Conservation (phyloP, 2,888 invertebrate species). For the Cheilosia soror region DNA sequence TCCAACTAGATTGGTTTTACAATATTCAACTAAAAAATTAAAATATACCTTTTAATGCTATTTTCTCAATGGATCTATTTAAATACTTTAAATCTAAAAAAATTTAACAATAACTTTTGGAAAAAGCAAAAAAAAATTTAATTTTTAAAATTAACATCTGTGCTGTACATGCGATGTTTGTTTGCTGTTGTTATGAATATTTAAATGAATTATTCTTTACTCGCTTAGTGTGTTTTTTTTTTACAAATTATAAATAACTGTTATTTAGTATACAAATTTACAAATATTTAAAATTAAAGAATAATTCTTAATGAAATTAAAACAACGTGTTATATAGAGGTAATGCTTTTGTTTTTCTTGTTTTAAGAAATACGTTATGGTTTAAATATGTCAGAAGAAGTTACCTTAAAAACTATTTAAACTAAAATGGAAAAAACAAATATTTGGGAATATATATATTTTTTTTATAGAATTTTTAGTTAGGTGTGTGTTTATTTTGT, state of each 20-base stretch:
- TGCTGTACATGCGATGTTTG: slow-evolving; percentile 71
- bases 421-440: slow-evolving; percentile 65
- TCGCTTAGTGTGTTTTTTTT: background rate
- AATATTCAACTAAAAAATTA: slow-evolving; percentile 48
- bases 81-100: slow-evolving; percentile 38
- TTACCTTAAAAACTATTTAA: slow-evolving; percentile 74
- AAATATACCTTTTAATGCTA: slow-evolving; percentile 29
- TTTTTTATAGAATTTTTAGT: slow-evolving; percentile 18
- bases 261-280: slow-evolving; percentile 27
- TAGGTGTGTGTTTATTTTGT: slow-evolving; percentile 10
- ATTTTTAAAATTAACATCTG: slow-evolving; percentile 54
- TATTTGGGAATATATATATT: slow-evolving; percentile 58
- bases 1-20: slow-evolving; percentile 2
- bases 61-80: slow-evolving; percentile 50
- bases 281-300: slow-evolving; percentile 30
- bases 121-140: slow-evolving; percentile 21
- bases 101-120: slow-evolving; percentile 32
- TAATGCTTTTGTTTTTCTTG: background rate
- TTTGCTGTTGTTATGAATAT: slow-evolving; percentile 35
- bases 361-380: slow-evolving; percentile 15
- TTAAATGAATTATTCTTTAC: slow-evolving; percentile 15
- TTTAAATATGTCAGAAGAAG: slow-evolving; percentile 66
- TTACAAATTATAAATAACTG: slow-evolving; percentile 27
- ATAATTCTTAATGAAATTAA: slow-evolving; percentile 29
- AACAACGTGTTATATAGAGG: slow-evolving; percentile 2